Percentiles rank a stretch among this genome's conserved stretches.
phyloP scores from a whole-genome alignment of 2,113 vertebrate genomes.

The Harpagus bidentatus region DNA sequence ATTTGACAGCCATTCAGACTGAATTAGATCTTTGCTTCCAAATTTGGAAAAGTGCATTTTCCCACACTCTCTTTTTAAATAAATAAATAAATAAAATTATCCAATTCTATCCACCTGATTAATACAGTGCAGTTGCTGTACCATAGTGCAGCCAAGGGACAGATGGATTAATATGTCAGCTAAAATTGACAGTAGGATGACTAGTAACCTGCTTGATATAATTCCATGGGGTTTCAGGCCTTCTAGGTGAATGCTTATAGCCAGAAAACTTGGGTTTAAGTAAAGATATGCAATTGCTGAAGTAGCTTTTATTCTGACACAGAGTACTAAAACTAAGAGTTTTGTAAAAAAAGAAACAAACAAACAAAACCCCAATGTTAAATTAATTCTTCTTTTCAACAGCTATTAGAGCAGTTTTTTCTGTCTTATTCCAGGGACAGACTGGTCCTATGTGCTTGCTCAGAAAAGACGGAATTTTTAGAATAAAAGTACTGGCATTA shows the following conservation, averaged over 20 bases:
- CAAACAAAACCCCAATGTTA: too few species aligned
- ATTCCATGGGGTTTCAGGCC: slow-evolving; percentile 46
- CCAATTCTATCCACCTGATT: slow-evolving; percentile 40
- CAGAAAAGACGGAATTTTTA: not conserved
- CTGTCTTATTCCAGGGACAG: not conserved
- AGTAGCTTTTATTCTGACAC: not conserved
- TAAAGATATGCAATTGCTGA: not conserved
- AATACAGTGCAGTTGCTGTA: slow-evolving; percentile 38
- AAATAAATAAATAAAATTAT: not conserved
- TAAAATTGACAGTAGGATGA: slow-evolving; percentile 66
- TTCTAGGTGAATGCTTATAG: slow-evolving; percentile 36
- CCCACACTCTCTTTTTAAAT: slow-evolving; percentile 4
- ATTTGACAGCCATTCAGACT: not conserved
- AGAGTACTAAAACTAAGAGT: not conserved
- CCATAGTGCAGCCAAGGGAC: slow-evolving; percentile 34
- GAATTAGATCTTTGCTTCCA: not conserved
- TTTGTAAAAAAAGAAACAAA: not conserved
- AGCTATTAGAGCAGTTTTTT: not conserved
- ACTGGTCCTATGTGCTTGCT: not conserved
- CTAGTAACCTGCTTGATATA: slow-evolving; percentile 40
- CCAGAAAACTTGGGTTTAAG: not conserved
- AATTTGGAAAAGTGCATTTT: slow-evolving; percentile 28
- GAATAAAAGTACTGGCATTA: not conserved
- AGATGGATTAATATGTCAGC: slow-evolving; percentile 73
- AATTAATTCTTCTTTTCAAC: not conserved